A percentile compares a stretch with the other conserved stretches of the same genome.
Conservation (phyloP, 2,797 vertebrate genomes). For the Scomberomorus guttatus region DNA sequence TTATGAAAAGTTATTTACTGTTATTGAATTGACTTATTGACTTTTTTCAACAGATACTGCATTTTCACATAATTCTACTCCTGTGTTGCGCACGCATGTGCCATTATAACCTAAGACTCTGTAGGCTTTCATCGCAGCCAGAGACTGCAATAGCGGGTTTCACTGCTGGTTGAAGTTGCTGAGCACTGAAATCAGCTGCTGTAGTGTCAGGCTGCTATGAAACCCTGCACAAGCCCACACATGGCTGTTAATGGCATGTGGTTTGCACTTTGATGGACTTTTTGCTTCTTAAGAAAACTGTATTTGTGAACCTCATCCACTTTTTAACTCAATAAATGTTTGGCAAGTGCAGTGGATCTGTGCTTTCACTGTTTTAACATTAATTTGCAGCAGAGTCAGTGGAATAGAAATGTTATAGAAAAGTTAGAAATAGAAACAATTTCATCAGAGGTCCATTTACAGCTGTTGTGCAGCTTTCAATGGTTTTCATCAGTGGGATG, state of each 20-base stretch:
- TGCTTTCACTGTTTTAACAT: constrained; percentile 21
- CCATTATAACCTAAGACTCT: constrained; percentile 45
- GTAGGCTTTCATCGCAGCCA: constrained; percentile 34
- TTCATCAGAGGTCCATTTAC: background rate
- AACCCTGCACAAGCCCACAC: constrained; percentile 47
- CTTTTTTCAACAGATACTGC: constrained; percentile 66
- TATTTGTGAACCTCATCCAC: constrained; percentile 81
- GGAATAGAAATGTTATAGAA: background rate
- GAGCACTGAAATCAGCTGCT: constrained; percentile 41
- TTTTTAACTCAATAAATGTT: constrained; percentile 86
- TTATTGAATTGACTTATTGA: constrained; percentile 53
- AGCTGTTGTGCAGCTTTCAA: background rate
- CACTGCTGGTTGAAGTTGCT: constrained; percentile 19
- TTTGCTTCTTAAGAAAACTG: constrained; percentile 71
- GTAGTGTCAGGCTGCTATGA: constrained; percentile 38
- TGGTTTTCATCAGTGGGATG: background rate
- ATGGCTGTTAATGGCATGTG: constrained; percentile 55
- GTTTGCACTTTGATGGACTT: constrained; percentile 66
- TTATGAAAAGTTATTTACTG: constrained; percentile 46
- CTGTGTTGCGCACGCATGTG: constrained; percentile 59
- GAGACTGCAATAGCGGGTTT: constrained; percentile 37
- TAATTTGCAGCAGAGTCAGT: background rate
- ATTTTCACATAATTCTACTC: constrained; percentile 68
- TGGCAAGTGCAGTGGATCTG: constrained; percentile 71
- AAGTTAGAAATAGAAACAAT: too few relatives aligned